Conservation (phyloP, 2,797 vertebrate species). For the Telmatherina bonti region DNA sequence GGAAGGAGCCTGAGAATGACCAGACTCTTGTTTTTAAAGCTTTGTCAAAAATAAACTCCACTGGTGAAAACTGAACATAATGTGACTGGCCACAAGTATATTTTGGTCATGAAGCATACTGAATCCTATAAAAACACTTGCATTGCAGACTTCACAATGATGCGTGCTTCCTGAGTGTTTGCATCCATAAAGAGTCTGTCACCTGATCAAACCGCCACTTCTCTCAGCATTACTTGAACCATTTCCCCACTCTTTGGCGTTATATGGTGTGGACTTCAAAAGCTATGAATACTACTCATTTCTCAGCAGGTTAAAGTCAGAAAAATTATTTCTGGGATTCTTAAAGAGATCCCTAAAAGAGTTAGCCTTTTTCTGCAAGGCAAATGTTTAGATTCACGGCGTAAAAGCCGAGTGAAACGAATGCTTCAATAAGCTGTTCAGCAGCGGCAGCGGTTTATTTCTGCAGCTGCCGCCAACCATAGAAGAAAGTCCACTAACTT, state of each 20-base stretch:
- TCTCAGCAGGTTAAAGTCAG: neutral
- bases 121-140: neutral
- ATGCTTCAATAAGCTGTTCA: neutral
- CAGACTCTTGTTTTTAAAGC: neutral
- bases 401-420: neutral
- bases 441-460: neutral
- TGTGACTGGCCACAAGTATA: neutral
- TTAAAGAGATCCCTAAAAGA: neutral
- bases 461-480: neutral
- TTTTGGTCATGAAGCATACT: neutral
- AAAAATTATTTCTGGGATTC: neutral
- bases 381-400: neutral
- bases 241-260: neutral
- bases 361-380: neutral
- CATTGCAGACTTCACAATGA: neutral
- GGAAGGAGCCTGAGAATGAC: neutral
- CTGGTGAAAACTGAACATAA: neutral
- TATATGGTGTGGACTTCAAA: neutral
- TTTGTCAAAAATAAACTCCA: neutral
- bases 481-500: conserved; percentile 1
- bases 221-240: no score
- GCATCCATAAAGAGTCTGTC: neutral
- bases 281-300: neutral
- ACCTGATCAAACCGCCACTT: neutral
- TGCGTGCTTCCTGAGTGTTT: neutral